Base-by-base conservation (phyloP, 2,888 invertebrate species). In the Andricus curvator region DNA sequence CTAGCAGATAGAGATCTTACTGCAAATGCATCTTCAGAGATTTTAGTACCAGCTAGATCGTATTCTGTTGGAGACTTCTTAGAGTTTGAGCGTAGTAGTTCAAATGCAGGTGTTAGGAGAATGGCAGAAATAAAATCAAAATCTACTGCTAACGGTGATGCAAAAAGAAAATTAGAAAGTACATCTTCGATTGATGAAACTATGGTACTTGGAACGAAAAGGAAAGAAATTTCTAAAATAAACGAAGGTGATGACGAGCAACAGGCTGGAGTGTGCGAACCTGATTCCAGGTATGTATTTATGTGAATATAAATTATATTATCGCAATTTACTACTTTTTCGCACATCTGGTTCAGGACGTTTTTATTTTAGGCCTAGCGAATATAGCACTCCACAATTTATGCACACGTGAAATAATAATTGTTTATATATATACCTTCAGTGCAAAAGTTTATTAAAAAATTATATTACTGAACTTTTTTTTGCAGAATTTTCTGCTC, bases 21-120 rank as follows among this genome's bases (percentile, higher is more conserved):
- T 11, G 90, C 91, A 81, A 86, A 84, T 79, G 85, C 89, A 83
- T 88, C 91, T 65, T 87, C 91, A 68, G 93, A 93, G 79, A 87
- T 91, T 13, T 66, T 85, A 56, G 91, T 89, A 6, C 94, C 94
- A 8, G 92, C 93, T 8, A 89, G 94, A 79, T 94, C 94, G 64
- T 95, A 96, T 84, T 97, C 97, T 0, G 96, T 96, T 87, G 96
- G 97, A 66, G 95, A 95, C 81, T 93, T 96, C 84, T 96, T 96
- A 91, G 97, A 97, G 88, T 94, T 97, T 41, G 95, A 93, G 82
- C 88, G 95, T 87, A 96, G 95, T 89, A 95, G 95, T 8, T 96
- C 96, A 56, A 96, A 96, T 88, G 95, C 95, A 89, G 94, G 96
- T 88, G 96, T 97, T 86, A 93, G 96, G 85, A 96, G 97, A 84